Conservation (phyloP, 2,113 vertebrate genomes). For the Okapia johnstoni region DNA sequence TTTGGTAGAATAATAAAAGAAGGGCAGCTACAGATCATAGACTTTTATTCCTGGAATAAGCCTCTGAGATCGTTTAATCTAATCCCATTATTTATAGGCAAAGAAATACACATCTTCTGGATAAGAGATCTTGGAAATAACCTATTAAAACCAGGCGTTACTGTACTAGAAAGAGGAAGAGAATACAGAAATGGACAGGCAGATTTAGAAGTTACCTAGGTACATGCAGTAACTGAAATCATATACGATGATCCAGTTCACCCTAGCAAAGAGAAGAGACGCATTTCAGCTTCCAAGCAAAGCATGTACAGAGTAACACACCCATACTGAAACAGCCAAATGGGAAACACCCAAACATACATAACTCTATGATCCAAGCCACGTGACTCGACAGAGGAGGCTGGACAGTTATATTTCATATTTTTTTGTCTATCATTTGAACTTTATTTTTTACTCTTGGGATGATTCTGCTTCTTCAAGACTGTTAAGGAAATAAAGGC, state of each 20-base stretch:
- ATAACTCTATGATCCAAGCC: background rate
- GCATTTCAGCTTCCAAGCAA: constrained; percentile 32
- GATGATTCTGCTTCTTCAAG: background rate
- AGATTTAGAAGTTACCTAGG: background rate
- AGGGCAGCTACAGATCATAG: constrained; percentile 8
- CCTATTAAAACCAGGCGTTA: background rate
- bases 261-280: background rate
- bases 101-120: constrained; percentile 41
- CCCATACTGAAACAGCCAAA: background rate
- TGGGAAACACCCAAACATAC: background rate
- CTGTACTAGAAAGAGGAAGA: background rate
- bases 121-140: constrained; percentile 25
- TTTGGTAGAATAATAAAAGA: constrained; percentile 40
- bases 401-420: background rate
- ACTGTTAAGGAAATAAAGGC: constrained; percentile 14
- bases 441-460: background rate
- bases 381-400: background rate
- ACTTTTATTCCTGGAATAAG: constrained; percentile 48
- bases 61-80: constrained; percentile 39
- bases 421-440: constrained; percentile 14
- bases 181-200: background rate
- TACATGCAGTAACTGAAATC: constrained; percentile 2
- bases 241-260: background rate
- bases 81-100: constrained; percentile 41
- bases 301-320: background rate